A percentile compares a stretch with the other conserved stretches of the same genome.
Evolutionary conservation across 2,888 invertebrate genomes (phyloP).

Genomic region (Luperina nickerlii): DNA sequence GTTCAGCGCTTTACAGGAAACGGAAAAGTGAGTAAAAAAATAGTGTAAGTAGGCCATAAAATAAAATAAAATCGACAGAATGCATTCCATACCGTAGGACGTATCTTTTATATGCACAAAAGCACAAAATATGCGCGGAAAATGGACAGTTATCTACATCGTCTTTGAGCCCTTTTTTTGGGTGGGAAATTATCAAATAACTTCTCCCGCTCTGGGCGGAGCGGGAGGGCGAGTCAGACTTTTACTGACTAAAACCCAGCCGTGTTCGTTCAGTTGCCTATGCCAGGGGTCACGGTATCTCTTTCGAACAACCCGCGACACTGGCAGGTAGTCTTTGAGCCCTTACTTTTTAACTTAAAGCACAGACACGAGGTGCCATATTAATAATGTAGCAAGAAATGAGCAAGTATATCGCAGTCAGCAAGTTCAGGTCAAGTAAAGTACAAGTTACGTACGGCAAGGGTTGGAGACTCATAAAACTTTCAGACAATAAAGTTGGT

Average conservation of each 20-base stretch:
- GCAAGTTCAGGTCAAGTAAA: constrained; percentile 54
- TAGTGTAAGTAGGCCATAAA: background rate
- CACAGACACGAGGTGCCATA: background rate
- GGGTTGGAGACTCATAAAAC: constrained; percentile 79
- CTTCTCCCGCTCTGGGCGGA: no score
- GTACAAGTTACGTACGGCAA: constrained; percentile 69
- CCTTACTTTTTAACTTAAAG: background rate
- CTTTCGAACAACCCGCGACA: no score
- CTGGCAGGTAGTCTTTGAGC: background rate
- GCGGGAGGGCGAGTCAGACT: no score
- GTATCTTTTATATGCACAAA: background rate
- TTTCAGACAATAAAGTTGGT: constrained; percentile 83
- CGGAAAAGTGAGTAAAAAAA: background rate
- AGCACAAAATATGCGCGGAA: background rate
- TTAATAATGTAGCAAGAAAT: constrained; percentile 34
- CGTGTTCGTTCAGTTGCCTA: no score
- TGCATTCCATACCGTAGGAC: background rate
- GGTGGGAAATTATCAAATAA: no score
- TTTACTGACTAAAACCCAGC: no score
- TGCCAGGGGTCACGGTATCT: no score
- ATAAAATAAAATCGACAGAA: no score
- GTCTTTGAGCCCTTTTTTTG: background rate
- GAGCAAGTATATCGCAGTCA: constrained; percentile 40
- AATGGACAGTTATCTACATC: background rate
- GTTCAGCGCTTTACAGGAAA: background rate